A percentile compares a stretch with the other conserved stretches of the same genome.
Conservation (phyloP, 2,797 vertebrate species). For the Ctenosaura bakeri region DNA sequence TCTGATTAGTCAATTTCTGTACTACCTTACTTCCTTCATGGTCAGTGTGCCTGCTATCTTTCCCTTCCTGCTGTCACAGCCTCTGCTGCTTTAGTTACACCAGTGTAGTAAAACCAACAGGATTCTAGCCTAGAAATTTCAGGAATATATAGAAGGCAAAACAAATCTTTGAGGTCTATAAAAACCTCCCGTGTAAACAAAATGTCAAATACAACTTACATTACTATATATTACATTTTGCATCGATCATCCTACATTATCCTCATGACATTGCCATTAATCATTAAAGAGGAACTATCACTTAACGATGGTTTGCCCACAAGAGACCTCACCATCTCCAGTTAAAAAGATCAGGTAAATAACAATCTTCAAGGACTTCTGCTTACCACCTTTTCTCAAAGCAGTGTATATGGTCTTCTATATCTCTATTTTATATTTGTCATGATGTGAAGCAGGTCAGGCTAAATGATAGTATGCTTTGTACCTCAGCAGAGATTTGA, state of each 20-base stretch:
- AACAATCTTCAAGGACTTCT: not conserved
- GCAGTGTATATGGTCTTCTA: not conserved
- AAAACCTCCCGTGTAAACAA: not conserved
- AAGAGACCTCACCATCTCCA: not conserved
- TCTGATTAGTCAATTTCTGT: no score
- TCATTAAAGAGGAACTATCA: not conserved
- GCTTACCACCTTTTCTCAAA: not conserved
- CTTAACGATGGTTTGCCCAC: not conserved
- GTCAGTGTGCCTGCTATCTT: no score
- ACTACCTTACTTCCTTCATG: no score
- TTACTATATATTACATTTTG: not conserved
- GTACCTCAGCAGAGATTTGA: not conserved
- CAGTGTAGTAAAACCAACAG: no score
- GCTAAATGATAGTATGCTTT: not conserved
- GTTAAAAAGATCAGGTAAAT: not conserved
- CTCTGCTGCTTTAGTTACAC: no score
- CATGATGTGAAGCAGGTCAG: not conserved
- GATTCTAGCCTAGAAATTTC: no score
- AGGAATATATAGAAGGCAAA: not conserved
- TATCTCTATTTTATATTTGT: not conserved
- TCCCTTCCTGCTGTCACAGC: no score
- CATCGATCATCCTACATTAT: not conserved
- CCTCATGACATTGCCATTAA: no score
- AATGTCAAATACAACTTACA: not conserved
- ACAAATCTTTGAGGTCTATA: not conserved